Evolutionary conservation across 2,113 vertebrate species (phyloP), one percentile per base, ranked within the genome.

Genomic region (Pleuronectes platessa): DNA sequence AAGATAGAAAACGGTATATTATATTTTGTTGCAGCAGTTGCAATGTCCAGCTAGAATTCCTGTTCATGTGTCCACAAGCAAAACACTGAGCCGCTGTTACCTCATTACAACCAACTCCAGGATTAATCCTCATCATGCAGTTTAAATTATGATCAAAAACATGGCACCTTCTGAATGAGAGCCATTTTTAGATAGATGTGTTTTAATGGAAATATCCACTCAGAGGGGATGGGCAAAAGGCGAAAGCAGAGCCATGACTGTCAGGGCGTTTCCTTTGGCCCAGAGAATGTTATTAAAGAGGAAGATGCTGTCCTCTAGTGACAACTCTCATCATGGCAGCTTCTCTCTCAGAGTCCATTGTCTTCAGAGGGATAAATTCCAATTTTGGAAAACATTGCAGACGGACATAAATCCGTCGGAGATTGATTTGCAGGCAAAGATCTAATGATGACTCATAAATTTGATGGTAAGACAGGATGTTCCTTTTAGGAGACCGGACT

Each of bases 251-350:
- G 31, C 31, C 31, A 6, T 31, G 21, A 64, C 59, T 71, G 21
- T 37, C 49, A 87, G 86, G 83, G 83, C 82, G 84, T 92, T 88
- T 89, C 82, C 77, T 86, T 74, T 68, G 64, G 24, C 66, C 66
- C 35, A 12, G 7, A 63, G 42, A 40, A 49, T 71, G 67, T 27
- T 58, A 49, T 53, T 78, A 67, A 73, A 76, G 74, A 83, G 78
- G 77, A 54, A 76, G 49, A 84, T 89, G 83, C 92, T 92, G 86
- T 73, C 90, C 90, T 87, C 93, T 93, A 91, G 89, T 90, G 93
- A 74, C 64, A 59, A 2, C 18, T 71, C 1, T 23, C 20, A 70
- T 73, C 20, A 76, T 81, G 61, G 79, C 89, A 87, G 55, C 37
- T 73, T 45, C 4, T 54, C 7, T 23, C 40, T 31, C 9, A 20